phyloP scores from a whole-genome alignment of 2,113 vertebrate species.

The Callocephalon fimbriatum region DNA sequence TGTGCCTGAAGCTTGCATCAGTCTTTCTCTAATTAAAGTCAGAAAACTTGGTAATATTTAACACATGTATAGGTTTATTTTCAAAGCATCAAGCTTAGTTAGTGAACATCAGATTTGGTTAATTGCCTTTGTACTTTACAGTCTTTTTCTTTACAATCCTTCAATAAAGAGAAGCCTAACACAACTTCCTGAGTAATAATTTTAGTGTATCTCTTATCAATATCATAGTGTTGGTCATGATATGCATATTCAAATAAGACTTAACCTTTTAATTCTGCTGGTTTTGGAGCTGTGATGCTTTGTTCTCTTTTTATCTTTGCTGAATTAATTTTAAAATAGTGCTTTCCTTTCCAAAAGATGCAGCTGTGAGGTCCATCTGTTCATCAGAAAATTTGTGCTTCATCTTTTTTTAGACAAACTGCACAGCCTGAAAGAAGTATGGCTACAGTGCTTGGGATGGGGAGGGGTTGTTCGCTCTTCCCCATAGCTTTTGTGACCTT shows the following conservation, averaged over 20 bases:
- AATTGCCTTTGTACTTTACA: background rate
- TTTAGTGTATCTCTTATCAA: background rate
- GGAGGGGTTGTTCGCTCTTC: background rate
- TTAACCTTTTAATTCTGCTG: background rate
- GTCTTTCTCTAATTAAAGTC: background rate
- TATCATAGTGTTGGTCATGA: background rate
- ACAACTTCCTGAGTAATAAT: background rate
- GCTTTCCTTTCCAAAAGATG: conserved; percentile 15
- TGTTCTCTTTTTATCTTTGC: conserved; percentile 35
- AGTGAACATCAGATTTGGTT: background rate
- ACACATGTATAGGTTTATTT: background rate
- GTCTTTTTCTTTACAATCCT: background rate
- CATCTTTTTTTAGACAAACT: conserved; percentile 38
- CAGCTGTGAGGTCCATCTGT: conserved; percentile 61
- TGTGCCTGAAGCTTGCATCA: background rate
- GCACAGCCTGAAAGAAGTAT: background rate
- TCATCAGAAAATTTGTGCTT: conserved; percentile 20
- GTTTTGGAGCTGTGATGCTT: background rate
- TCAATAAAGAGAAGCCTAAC: background rate
- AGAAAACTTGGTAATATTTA: background rate
- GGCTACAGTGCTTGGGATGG: background rate
- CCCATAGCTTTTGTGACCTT: background rate
- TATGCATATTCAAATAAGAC: background rate
- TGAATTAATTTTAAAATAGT: conserved; percentile 32
- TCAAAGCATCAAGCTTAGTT: background rate